A percentile compares a stretch with the other conserved stretches of the same genome.
phyloP scores from a whole-genome alignment of 2,113 vertebrate species.

The Mirounga angustirostris region DNA sequence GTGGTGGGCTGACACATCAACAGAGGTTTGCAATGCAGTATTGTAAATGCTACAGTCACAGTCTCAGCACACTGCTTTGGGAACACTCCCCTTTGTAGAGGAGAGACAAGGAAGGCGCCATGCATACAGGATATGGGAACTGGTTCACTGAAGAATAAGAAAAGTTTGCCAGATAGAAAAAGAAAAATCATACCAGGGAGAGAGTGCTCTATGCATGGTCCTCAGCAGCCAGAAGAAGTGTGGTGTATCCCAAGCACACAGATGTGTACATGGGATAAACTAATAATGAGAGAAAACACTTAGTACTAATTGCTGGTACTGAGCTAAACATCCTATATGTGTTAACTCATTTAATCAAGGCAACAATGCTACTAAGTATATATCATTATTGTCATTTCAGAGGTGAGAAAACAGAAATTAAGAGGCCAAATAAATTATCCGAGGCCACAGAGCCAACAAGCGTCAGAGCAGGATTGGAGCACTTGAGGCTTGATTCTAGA shows the following conservation, averaged over 20 bases:
- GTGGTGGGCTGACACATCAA: neutral
- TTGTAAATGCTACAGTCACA: neutral
- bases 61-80: neutral
- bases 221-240: too few relatives aligned
- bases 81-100: neutral
- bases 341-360: neutral
- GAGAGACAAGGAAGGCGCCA: neutral
- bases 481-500: neutral
- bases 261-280: fast-evolving
- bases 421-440: neutral
- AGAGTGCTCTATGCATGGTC: fast-evolving
- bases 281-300: neutral
- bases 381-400: neutral
- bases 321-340: neutral
- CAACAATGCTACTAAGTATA: neutral
- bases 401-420: neutral
- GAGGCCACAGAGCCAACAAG: neutral
- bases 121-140: too few relatives aligned
- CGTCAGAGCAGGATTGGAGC: neutral
- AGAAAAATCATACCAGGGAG: neutral
- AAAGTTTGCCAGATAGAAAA: neutral
- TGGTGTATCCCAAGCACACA: fast-evolving
- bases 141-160: neutral
- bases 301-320: too few relatives aligned
- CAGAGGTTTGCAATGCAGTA: neutral